Evolutionary conservation across 2,888 invertebrate genomes (phyloP), one percentile per base, ranked within the genome.

Genomic region (Pseudoips prasinana): DNA sequence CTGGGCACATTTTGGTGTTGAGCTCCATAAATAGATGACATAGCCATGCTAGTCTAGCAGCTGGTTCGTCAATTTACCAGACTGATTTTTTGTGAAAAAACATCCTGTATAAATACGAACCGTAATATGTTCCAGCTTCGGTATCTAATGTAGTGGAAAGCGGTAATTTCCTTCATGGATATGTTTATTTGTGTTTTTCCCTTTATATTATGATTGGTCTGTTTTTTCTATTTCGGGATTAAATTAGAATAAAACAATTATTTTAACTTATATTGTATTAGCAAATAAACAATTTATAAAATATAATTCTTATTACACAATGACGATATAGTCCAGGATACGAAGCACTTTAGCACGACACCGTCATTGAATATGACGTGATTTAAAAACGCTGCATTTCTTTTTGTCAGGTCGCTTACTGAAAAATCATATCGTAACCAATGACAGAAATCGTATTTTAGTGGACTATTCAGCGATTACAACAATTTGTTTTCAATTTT

Each of bases 251-350:
- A 60, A 78, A 76, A 78, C 73, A 62, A 64, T 49, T 33, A 41
- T 68, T 66, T 75, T 79, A 78, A 77, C 76, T 82, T 94, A 39
- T 97, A 98, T 75, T 85, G 83, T 87, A 88, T 87, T 87, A 88
- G 88, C 88, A 88, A 88, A 87, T 87, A 87, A 87, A 88, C 88
- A 87, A 86, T 86, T 83, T 80, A 85, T 87, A 87, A 87, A 87
- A 87, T 86, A 86, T 85, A 84, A 80, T 48, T 80, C 78, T 79
- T 79, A 82, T 68, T 77, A 79, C 73, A 85, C 72, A 77, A 71
- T 73, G 80, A 81, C 76, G 68, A 74, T 64, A 64, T 73, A 78
- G 73, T 80, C 81, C 75, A 60, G 58, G 62, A 69, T 66, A 72
- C 67, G 59, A 73, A 74, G 74, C 77, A 71, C 62, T 61, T 64